Conservation (phyloP, 2,797 vertebrate species). For the Coendou prehensilis region DNA sequence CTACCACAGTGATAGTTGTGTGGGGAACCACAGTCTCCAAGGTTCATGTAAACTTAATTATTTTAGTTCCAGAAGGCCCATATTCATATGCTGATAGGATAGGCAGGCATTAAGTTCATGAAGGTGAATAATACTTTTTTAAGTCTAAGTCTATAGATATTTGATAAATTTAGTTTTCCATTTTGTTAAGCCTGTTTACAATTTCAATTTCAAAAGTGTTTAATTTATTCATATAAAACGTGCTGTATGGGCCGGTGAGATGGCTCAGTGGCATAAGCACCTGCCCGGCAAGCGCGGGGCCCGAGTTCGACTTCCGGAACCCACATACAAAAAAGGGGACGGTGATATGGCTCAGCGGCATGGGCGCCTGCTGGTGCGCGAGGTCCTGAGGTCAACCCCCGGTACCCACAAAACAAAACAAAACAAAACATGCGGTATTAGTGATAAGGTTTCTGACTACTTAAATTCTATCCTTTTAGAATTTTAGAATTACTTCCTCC, state of each 20-base stretch:
- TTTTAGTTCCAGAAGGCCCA: not conserved
- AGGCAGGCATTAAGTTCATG: not conserved
- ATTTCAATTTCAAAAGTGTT: slow-evolving; percentile 4
- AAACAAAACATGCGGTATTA: not conserved
- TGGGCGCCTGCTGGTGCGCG: too few relatives aligned
- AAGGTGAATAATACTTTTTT: not conserved
- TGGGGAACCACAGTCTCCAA: not conserved
- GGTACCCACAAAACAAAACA: too few relatives aligned
- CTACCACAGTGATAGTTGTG: not conserved
- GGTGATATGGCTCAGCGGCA: too few relatives aligned
- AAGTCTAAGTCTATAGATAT: not conserved
- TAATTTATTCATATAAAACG: not conserved
- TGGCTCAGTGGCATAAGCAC: too few relatives aligned
- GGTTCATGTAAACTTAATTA: not conserved
- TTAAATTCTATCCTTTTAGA: slow-evolving; percentile 33
- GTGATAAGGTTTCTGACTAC: not conserved
- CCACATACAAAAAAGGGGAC: too few relatives aligned
- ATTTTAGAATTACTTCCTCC: not conserved
- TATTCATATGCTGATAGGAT: not conserved
- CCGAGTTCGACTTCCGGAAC: too few relatives aligned
- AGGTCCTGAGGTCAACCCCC: too few relatives aligned
- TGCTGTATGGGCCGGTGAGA: not conserved
- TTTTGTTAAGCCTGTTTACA: slow-evolving; percentile 4
- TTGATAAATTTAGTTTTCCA: slow-evolving; percentile 14
- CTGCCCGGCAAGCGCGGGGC: too few relatives aligned